Percentiles rank a stretch among this genome's conserved stretches.
Evolutionary conservation across 1,140 invertebrate genomes (phyloP).

Genomic region (Euschistus heros): DNA sequence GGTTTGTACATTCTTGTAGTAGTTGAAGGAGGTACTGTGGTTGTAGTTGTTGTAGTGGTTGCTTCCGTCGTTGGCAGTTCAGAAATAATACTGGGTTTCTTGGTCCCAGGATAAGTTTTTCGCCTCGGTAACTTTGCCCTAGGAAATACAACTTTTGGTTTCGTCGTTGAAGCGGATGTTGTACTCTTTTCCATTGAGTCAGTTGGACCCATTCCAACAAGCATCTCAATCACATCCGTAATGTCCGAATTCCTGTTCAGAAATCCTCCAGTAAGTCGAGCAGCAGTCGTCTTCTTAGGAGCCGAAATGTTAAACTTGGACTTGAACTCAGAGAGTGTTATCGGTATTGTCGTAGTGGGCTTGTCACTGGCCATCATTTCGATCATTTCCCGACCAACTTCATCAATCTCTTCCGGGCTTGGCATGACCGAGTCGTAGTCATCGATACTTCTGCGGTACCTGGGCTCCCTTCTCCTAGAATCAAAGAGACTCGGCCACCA

Average conservation of each 20-base stretch:
- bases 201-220: neutral
- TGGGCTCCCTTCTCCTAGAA: conserved; percentile 19
- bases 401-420: neutral
- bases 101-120: conserved; percentile 14
- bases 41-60: conserved; percentile 25
- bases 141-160: conserved; percentile 23
- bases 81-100: conserved; percentile 7
- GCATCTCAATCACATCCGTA: neutral
- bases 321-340: neutral
- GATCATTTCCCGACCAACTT: neutral
- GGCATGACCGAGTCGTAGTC: neutral
- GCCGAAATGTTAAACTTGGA: neutral
- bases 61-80: neutral
- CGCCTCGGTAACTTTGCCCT: conserved; percentile 18
- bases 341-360: neutral
- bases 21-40: conserved; percentile 19
- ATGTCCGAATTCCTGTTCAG: conserved; percentile 12
- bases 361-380: neutral
- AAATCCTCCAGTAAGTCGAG: neutral
- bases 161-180: conserved; percentile 8
- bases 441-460: conserved; percentile 6
- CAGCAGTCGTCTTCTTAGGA: neutral
- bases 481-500: conserved; percentile 18
- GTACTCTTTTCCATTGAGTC: neutral
- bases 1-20: conserved; percentile 28